Conservation (phyloP, 1,140 invertebrate genomes). For the Venturia canescens region DNA sequence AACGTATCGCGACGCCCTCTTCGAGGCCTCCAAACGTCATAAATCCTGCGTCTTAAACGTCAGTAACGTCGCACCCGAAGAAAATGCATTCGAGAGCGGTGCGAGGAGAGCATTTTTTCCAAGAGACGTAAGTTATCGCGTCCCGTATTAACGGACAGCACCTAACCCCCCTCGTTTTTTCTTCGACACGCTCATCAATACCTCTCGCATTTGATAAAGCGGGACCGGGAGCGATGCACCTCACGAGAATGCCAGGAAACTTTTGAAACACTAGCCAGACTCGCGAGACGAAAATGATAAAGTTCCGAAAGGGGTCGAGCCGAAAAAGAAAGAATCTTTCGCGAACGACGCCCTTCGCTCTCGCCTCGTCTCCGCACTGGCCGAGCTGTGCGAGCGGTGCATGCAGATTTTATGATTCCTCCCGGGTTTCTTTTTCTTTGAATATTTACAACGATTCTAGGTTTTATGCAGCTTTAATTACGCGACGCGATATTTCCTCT, state of each 20-base stretch:
- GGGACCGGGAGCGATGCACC: not conserved
- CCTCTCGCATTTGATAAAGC: not conserved
- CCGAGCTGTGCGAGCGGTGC: not conserved
- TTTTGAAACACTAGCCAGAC: not conserved
- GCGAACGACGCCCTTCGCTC: not conserved
- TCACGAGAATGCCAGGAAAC: not conserved
- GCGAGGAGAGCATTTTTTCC: too few relatives aligned
- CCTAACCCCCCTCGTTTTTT: not conserved
- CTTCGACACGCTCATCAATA: constrained; percentile 34
- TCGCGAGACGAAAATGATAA: not conserved
- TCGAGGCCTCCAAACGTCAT: too few relatives aligned
- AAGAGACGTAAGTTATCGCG: constrained; percentile 23
- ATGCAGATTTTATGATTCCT: constrained; percentile 62
- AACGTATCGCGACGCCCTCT: too few relatives aligned
- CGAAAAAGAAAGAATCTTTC: not conserved
- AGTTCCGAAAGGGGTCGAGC: not conserved
- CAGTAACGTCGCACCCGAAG: too few relatives aligned
- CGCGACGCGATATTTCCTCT: not conserved
- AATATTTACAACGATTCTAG: not conserved
- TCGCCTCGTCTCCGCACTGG: not conserved
- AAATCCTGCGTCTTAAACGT: too few relatives aligned
- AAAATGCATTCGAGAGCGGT: too few relatives aligned
- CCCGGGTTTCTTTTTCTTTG: constrained; percentile 34
- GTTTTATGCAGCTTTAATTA: not conserved
- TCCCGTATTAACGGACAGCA: constrained; percentile 3